A percentile compares a stretch with the other conserved stretches of the same genome.
Evolutionary conservation across 1,140 invertebrate species (phyloP).

Genomic region (Drosophila pseudoananassae): DNA sequence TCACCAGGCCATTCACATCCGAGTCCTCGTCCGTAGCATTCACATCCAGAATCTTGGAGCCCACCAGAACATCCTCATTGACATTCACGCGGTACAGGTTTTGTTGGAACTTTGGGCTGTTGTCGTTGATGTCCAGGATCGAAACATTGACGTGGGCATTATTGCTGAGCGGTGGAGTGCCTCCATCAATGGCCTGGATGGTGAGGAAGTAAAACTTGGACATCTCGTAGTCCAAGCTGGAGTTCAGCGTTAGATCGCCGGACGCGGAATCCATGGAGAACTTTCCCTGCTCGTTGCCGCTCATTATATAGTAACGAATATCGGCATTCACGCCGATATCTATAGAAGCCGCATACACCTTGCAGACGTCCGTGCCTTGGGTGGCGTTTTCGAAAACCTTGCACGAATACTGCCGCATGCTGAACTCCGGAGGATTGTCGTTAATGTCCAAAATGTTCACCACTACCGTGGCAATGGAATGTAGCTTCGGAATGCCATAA

Average conservation of each 20-base stretch:
- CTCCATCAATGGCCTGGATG: conserved; percentile 95
- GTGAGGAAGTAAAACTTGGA: conserved; percentile 94
- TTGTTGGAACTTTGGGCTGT: conserved; percentile 93
- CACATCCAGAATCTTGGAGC: conserved; percentile 89
- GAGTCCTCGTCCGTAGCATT: conserved; percentile 93
- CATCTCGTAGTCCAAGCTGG: conserved; percentile 93
- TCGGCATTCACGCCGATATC: conserved; percentile 97
- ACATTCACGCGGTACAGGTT: conserved; percentile 91
- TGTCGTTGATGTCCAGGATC: conserved; percentile 95
- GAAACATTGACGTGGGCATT: conserved; percentile 95
- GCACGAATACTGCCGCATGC: conserved; percentile 90
- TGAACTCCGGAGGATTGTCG: conserved; percentile 97
- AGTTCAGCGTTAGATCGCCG: conserved; percentile 90
- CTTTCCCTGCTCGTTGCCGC: conserved; percentile 94
- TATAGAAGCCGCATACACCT: conserved; percentile 94
- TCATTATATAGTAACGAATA: conserved; percentile 94
- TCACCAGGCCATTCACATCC: conserved; percentile 90
- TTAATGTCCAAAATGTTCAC: conserved; percentile 93
- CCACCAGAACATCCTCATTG: conserved; percentile 90
- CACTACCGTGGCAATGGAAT: conserved; percentile 85
- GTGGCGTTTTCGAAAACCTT: conserved; percentile 90
- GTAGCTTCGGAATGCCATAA: conserved; percentile 89
- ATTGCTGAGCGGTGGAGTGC: conserved; percentile 92
- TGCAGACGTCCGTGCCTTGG: conserved; percentile 90
- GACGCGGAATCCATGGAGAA: conserved; percentile 90